phyloP scores from a whole-genome alignment of 2,888 invertebrate genomes.

The Choristoneura rosaceana region DNA sequence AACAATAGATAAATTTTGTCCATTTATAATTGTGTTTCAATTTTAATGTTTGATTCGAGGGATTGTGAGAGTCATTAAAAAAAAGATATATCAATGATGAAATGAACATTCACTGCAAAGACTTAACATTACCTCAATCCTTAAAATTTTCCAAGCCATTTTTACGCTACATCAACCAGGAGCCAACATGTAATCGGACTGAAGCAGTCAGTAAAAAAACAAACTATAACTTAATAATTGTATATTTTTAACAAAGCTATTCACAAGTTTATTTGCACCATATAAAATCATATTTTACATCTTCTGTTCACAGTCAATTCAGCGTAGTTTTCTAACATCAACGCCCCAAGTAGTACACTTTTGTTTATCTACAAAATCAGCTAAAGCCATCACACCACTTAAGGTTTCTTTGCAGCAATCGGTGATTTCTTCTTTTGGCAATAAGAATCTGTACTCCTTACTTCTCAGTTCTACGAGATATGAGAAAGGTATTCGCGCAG shows the following conservation, averaged over 20 bases:
- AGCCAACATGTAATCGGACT: background rate
- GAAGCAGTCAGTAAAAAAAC: background rate
- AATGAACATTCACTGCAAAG: no score
- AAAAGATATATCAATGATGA: no score
- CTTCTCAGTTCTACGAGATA: slow-evolving; percentile 75
- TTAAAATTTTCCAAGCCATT: no score
- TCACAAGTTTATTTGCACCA: background rate
- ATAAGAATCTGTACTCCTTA: slow-evolving; percentile 67
- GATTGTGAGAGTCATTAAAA: no score
- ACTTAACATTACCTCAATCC: no score
- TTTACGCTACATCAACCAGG: no score
- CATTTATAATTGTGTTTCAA: background rate
- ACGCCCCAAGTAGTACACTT: slow-evolving; percentile 63
- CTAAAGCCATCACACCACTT: slow-evolving; percentile 67
- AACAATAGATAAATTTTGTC: slow-evolving; percentile 21
- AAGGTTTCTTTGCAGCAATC: slow-evolving; percentile 70
- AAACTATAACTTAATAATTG: background rate
- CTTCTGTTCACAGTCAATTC: background rate
- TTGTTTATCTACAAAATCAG: slow-evolving; percentile 66
- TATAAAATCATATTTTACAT: background rate
- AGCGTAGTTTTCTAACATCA: slow-evolving; percentile 45
- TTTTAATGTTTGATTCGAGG: background rate
- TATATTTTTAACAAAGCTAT: slow-evolving; percentile 13
- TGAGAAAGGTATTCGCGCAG: slow-evolving; percentile 74
- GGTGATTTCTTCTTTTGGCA: slow-evolving; percentile 69